These are phyloP conservation scores for Spinibarbus caldwelli DNA, from an alignment of 2,797 vertebrate species.

Conservation along the genomic window DNA sequence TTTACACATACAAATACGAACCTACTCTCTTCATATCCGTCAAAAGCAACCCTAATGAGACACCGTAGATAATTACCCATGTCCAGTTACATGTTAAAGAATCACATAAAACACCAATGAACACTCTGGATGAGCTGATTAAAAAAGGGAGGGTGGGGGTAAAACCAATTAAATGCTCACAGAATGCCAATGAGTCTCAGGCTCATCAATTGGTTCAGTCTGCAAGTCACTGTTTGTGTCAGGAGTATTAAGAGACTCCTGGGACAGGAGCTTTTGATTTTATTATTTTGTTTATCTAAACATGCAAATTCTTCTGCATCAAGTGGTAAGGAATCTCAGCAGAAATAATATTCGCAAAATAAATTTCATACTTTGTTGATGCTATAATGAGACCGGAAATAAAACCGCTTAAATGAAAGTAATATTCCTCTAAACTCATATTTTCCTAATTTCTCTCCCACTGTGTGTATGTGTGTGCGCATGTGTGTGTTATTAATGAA, in stretches of 20 bases:
- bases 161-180: slow-evolving; percentile 50
- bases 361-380: slow-evolving; percentile 24
- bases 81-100: slow-evolving; percentile 60
- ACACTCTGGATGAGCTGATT: slow-evolving; percentile 58
- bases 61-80: slow-evolving; percentile 67
- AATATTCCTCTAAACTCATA: slow-evolving; percentile 28
- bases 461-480: neutral
- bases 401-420: slow-evolving; percentile 27
- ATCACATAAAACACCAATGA: slow-evolving; percentile 41
- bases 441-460: slow-evolving; percentile 19
- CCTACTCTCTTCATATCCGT: slow-evolving; percentile 67
- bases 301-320: slow-evolving; percentile 13
- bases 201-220: slow-evolving; percentile 53
- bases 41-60: slow-evolving; percentile 68
- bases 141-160: slow-evolving; percentile 52
- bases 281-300: slow-evolving; percentile 29
- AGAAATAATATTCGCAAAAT: slow-evolving; percentile 19
- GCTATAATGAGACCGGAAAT: slow-evolving; percentile 20
- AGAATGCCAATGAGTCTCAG: slow-evolving; percentile 63
- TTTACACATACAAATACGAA: neutral
- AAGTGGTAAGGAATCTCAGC: slow-evolving; percentile 7
- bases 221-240: slow-evolving; percentile 37
- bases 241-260: slow-evolving; percentile 6
- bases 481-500: slow-evolving; percentile 17
- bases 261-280: slow-evolving; percentile 7